Evolutionary conservation across 2,113 vertebrate species (phyloP).

Genomic region (Thunnus maccoyii): DNA sequence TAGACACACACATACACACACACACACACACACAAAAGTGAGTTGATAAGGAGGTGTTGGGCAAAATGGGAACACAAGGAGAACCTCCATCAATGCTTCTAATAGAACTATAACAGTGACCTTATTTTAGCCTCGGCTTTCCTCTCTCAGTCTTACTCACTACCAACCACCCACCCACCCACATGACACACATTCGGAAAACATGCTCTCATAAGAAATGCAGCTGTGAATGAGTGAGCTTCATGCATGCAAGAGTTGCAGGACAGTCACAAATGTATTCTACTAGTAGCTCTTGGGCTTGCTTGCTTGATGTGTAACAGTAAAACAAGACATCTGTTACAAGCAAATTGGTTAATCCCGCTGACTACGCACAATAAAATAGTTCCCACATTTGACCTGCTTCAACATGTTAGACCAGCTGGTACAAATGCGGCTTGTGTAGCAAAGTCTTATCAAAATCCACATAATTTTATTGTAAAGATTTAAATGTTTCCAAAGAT

Average conservation of each 20-base stretch:
- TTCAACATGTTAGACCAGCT: not conserved
- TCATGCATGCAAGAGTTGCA: constrained; percentile 19
- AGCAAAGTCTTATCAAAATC: not conserved
- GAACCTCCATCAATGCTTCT: constrained; percentile 63
- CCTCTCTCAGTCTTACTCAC: constrained; percentile 4
- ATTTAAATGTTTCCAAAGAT: not conserved
- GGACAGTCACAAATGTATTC: constrained; percentile 27
- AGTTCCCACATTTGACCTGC: not conserved
- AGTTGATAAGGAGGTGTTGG: constrained; percentile 63
- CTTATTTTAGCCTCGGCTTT: constrained; percentile 60
- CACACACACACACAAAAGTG: constrained; percentile 22
- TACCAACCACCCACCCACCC: constrained; percentile 14
- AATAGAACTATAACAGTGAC: constrained; percentile 71
- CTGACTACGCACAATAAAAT: not conserved
- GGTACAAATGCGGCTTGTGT: not conserved
- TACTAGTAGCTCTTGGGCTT: constrained; percentile 17
- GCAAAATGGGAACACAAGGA: constrained; percentile 63
- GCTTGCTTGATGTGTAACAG: constrained; percentile 19
- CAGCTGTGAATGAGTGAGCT: constrained; percentile 57
- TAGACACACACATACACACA: constrained; percentile 17
- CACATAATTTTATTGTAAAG: not conserved
- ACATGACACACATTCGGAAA: constrained; percentile 58
- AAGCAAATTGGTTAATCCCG: constrained; percentile 15
- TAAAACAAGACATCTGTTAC: constrained; percentile 27
- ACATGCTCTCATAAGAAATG: constrained; percentile 62